Conservation (phyloP, 2,113 vertebrate genomes). For the Quiscalus mexicanus region DNA sequence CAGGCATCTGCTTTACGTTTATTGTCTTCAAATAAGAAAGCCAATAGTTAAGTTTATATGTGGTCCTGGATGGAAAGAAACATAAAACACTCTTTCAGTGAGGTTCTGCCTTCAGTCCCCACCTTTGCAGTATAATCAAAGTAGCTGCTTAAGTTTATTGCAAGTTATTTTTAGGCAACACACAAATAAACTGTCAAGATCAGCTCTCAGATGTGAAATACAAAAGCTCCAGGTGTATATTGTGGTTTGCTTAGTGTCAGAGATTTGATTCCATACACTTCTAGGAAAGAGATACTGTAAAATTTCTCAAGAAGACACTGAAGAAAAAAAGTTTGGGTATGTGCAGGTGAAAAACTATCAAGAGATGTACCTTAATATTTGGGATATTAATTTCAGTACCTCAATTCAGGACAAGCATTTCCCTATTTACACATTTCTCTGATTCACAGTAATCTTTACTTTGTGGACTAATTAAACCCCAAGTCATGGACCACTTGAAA, state of each 20-base stretch:
- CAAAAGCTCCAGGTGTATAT: neutral
- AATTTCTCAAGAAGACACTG: neutral
- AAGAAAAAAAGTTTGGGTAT: neutral
- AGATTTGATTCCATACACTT: neutral
- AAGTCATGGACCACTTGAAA: neutral
- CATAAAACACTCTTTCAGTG: neutral
- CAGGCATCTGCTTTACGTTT: conserved; percentile 24
- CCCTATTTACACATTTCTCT: neutral
- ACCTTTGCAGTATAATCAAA: neutral
- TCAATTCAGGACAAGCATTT: neutral
- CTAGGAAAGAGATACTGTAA: neutral
- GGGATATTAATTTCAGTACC: neutral
- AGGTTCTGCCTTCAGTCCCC: neutral
- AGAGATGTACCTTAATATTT: neutral
- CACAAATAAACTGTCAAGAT: neutral
- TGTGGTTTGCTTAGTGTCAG: neutral
- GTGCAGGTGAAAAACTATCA: neutral
- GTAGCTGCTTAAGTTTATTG: neutral
- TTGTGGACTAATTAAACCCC: neutral
- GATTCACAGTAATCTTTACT: neutral
- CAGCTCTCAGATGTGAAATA: neutral
- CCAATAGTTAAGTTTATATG: conserved; percentile 5
- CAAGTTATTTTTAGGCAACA: neutral
- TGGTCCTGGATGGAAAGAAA: neutral
- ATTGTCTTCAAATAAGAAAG: conserved; percentile 33